A percentile compares a stretch with the other conserved stretches of the same genome.
These are phyloP conservation scores for Poeciliopsis turneri DNA, from an alignment of 2,797 vertebrate genomes.

Conservation along the genomic window DNA sequence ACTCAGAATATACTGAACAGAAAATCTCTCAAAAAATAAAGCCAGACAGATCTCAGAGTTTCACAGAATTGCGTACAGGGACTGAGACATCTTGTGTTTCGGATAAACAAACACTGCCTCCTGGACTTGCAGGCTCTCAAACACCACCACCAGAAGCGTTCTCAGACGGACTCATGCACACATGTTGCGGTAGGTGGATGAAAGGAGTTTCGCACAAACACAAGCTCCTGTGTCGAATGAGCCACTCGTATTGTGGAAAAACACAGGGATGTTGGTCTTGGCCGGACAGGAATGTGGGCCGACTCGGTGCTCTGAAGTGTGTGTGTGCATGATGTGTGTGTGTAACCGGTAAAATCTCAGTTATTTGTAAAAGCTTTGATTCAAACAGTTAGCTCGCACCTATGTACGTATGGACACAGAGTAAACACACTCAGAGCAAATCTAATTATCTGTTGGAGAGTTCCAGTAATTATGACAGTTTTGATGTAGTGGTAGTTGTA, in stretches of 20 bases:
- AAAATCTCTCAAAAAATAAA: conserved; percentile 20
- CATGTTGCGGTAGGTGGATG: conserved; percentile 67
- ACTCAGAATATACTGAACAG: not conserved
- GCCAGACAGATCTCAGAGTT: conserved; percentile 7
- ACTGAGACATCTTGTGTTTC: conserved; percentile 45
- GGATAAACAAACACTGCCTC: conserved; percentile 58
- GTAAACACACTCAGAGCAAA: conserved; percentile 8
- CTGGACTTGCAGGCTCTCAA: conserved; percentile 44
- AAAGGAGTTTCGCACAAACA: conserved; percentile 70
- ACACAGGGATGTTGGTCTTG: conserved; percentile 76
- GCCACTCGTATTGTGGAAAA: conserved; percentile 72
- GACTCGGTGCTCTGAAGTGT: conserved; percentile 16
- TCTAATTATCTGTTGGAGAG: conserved; percentile 47
- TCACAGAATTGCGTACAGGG: conserved; percentile 21
- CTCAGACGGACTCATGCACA: conserved; percentile 32
- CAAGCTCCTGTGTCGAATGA: conserved; percentile 64
- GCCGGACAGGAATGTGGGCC: conserved; percentile 66
- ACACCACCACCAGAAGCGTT: conserved; percentile 18
- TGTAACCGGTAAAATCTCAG: conserved; percentile 19
- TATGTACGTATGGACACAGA: not conserved
- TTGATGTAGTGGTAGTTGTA: conserved; percentile 11
- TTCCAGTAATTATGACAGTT: conserved; percentile 21
- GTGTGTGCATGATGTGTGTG: conserved; percentile 21
- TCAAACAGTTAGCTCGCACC: conserved; percentile 25
- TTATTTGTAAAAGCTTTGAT: conserved; percentile 45